These are phyloP conservation scores for Steinernema feltiae DNA, from an alignment of 1,140 invertebrate genomes.

Conservation along the genomic window DNA sequence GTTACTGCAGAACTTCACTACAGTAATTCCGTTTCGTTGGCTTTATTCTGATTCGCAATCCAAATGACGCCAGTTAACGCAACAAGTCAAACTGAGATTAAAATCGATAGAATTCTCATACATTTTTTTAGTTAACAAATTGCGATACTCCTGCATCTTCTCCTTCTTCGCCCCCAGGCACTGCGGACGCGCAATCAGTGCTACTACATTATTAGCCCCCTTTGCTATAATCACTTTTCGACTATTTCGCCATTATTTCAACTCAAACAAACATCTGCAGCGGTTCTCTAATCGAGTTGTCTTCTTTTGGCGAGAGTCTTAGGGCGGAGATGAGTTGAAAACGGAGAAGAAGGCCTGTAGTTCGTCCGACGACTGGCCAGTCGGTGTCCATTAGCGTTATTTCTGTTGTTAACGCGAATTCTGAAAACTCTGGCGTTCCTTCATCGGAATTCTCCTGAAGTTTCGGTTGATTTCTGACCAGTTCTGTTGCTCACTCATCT, in stretches of 20 bases:
- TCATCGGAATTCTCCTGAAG: too few species aligned
- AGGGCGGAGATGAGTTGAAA: neutral
- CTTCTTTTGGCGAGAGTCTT: neutral
- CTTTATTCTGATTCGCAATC: too few species aligned
- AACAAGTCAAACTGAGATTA: too few species aligned
- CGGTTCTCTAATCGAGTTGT: neutral
- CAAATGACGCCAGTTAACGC: too few species aligned
- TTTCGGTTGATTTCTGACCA: too few species aligned
- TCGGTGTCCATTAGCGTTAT: neutral
- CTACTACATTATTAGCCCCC: neutral
- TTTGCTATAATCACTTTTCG: neutral
- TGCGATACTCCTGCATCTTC: too few species aligned
- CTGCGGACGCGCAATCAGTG: neutral
- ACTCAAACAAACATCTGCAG: slow-evolving; percentile 1
- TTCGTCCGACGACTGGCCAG: neutral
- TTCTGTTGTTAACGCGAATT: neutral
- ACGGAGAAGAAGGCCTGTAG: neutral
- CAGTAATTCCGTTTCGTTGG: neutral
- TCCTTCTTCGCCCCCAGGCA: neutral
- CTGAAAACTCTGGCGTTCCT: neutral
- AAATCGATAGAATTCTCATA: too few species aligned
- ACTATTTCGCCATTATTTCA: neutral
- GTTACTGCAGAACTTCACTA: neutral
- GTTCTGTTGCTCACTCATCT: too few species aligned
- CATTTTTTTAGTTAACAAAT: neutral